Conservation (phyloP, 2,113 vertebrate species). For the Rhombomys opimus region DNA sequence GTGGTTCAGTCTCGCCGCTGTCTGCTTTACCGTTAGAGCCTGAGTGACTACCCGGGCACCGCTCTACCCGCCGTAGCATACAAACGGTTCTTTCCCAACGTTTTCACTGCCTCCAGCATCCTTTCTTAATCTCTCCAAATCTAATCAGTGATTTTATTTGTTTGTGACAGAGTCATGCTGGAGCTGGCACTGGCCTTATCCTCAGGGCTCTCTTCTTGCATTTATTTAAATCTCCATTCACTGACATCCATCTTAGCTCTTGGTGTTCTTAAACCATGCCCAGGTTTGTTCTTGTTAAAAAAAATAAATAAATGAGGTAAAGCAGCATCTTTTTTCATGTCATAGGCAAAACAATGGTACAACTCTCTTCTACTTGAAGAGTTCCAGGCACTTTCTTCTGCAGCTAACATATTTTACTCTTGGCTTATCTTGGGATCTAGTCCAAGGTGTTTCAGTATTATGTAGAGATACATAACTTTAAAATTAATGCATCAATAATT, state of each 20-base stretch:
- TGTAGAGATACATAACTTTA: not conserved
- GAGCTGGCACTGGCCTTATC: not conserved
- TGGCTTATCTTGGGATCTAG: not conserved
- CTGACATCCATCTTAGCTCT: not conserved
- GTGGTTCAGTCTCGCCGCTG: not conserved
- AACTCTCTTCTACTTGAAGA: not conserved
- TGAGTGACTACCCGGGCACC: not conserved
- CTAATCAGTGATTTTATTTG: not conserved
- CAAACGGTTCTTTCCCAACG: not conserved
- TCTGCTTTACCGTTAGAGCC: not conserved
- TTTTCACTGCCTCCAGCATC: not conserved
- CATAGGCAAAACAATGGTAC: not conserved
- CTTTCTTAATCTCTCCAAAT: not conserved
- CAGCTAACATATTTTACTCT: not conserved
- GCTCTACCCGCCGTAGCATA: not conserved
- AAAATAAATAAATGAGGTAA: not conserved
- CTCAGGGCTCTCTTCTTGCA: not conserved
- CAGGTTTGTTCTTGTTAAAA: not conserved
- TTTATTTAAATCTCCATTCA: not conserved
- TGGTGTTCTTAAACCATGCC: not conserved
- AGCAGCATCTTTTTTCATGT: not conserved
- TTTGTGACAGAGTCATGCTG: not conserved
- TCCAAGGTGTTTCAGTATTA: slow-evolving; percentile 26
- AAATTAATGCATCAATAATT: not conserved
- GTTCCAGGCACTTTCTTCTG: not conserved